Evolutionary conservation across 2,113 vertebrate genomes (phyloP).

Genomic region (Todiramphus chloris): DNA sequence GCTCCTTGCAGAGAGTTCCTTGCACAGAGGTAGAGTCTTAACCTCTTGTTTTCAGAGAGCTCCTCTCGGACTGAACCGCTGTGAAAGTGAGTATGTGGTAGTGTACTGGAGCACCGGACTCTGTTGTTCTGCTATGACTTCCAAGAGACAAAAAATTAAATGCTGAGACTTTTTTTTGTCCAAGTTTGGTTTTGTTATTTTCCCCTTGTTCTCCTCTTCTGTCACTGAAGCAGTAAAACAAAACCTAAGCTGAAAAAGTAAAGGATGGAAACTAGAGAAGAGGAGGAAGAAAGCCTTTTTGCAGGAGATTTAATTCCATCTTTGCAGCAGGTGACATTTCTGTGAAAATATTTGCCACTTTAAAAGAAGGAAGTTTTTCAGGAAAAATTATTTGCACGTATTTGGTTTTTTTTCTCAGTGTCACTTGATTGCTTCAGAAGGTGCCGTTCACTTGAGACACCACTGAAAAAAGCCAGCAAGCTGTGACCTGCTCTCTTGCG

Average conservation of each 20-base stretch:
- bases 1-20: not conserved
- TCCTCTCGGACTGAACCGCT: not conserved
- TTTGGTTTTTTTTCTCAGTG: not conserved
- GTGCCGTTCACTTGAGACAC: not conserved
- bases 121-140: not conserved
- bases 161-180: not conserved
- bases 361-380: not conserved
- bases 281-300: not conserved
- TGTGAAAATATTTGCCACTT: not conserved
- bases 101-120: fast-evolving
- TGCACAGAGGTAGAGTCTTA: not conserved
- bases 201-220: not conserved
- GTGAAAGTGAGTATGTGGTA: not conserved
- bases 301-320: not conserved
- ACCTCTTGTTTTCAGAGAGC: not conserved
- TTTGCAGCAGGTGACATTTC: not conserved
- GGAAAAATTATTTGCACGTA: not conserved
- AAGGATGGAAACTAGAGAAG: not conserved
- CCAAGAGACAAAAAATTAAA: too few species aligned
- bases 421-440: not conserved
- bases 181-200: not conserved
- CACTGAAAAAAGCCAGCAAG: not conserved
- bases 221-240: not conserved
- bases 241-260: not conserved
- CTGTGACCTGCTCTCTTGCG: not conserved